Conservation (phyloP, 2,888 invertebrate species). For the Caenorhabditis parvicauda region DNA sequence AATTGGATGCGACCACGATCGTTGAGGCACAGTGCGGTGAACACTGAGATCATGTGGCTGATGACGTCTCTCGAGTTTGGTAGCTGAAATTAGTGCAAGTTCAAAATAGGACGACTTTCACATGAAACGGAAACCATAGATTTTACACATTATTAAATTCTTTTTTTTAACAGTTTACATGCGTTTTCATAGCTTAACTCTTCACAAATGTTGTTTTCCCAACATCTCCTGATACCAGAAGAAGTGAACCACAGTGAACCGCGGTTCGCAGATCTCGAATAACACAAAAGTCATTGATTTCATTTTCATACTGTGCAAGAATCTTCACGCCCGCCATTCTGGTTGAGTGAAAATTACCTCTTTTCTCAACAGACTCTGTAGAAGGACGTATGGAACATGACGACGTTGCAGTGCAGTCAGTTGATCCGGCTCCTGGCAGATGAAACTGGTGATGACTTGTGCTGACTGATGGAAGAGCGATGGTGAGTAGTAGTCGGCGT, state of each 20-base stretch:
- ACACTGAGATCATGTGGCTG: conserved; percentile 82
- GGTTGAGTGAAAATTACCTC: conserved; percentile 68
- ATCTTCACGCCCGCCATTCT: background rate
- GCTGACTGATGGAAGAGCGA: conserved; percentile 71
- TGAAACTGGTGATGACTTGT: conserved; percentile 71
- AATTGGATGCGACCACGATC: conserved; percentile 78
- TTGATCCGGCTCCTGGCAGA: conserved; percentile 75
- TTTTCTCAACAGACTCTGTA: conserved; percentile 79
- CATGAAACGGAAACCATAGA: too few species aligned
- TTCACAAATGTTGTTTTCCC: background rate
- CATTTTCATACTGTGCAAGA: background rate
- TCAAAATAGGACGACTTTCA: background rate
- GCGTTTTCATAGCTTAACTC: background rate
- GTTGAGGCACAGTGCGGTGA: conserved; percentile 82
- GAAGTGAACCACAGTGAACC: background rate
- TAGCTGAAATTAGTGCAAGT: conserved; percentile 65
- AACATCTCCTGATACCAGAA: too few species aligned
- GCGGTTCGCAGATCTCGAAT: too few species aligned
- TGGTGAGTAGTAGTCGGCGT: conserved; percentile 84
- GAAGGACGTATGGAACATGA: conserved; percentile 80
- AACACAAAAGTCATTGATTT: too few species aligned
- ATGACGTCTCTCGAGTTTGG: conserved; percentile 70
- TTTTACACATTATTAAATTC: conserved; percentile 4
- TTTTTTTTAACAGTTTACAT: background rate
- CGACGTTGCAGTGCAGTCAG: conserved; percentile 81